phyloP scores from a whole-genome alignment of 2,888 invertebrate genomes.

The Cactoblastis cactorum region DNA sequence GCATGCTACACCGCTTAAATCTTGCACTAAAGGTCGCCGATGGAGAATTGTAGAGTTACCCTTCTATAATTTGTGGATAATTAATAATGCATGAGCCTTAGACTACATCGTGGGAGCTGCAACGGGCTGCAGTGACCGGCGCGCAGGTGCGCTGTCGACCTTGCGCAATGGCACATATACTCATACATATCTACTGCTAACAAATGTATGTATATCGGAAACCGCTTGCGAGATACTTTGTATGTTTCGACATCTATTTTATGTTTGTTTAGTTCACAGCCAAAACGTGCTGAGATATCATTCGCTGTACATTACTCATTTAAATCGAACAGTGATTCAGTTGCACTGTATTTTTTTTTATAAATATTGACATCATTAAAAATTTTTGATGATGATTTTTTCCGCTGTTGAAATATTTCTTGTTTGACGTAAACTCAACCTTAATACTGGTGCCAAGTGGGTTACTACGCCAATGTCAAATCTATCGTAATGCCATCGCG shows the following conservation, averaged over 20 bases:
- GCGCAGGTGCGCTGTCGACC: conserved; percentile 66
- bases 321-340: conserved; percentile 30
- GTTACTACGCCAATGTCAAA: conserved; percentile 72
- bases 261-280: conserved; percentile 37
- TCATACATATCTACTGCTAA: conserved; percentile 52
- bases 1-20: conserved; percentile 8
- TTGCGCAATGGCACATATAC: conserved; percentile 68
- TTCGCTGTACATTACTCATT: conserved; percentile 24
- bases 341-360: conserved; percentile 30
- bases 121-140: conserved; percentile 56
- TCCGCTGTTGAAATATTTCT: conserved; percentile 41
- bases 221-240: conserved; percentile 63
- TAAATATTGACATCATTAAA: conserved; percentile 54
- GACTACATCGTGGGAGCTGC: conserved; percentile 56
- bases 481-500: conserved; percentile 52
- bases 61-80: conserved; percentile 37
- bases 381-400: conserved; percentile 22
- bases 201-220: conserved; percentile 64
- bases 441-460: conserved; percentile 59
- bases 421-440: conserved; percentile 59
- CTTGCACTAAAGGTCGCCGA: conserved; percentile 25
- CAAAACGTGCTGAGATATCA: conserved; percentile 46
- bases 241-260: conserved; percentile 53
- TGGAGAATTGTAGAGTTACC: conserved; percentile 45
- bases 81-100: conserved; percentile 47